Percentiles rank a stretch among this genome's conserved stretches.
Evolutionary conservation across 2,797 vertebrate genomes (phyloP).

Genomic region (Moxostoma hubbsi): DNA sequence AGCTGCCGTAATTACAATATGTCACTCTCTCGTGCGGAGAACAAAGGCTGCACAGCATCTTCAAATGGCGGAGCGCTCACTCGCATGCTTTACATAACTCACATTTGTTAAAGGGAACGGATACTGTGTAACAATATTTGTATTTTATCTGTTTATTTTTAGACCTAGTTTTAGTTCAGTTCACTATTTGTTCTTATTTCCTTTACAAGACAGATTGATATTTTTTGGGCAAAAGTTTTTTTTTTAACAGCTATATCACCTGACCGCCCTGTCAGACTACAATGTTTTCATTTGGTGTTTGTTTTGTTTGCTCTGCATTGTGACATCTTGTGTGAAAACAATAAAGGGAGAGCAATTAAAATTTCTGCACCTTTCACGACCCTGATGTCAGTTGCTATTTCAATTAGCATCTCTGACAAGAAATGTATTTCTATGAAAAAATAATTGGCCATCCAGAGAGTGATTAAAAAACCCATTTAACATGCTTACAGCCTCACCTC

Average conservation of each 20-base stretch:
- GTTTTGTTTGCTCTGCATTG: conserved; percentile 40
- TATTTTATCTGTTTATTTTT: conserved; percentile 27
- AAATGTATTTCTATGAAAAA: conserved; percentile 61
- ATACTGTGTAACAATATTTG: conserved; percentile 4
- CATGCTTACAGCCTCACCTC: conserved; percentile 51
- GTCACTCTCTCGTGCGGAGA: conserved; percentile 1
- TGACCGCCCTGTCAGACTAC: not conserved
- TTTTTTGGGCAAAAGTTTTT: conserved; percentile 5
- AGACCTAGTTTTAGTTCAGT: not conserved
- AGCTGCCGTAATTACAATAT: conserved; percentile 32
- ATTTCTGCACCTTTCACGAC: conserved; percentile 53
- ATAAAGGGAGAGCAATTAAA: conserved; percentile 51
- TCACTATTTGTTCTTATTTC: conserved; percentile 39
- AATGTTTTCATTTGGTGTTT: conserved; percentile 8
- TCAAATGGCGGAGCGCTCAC: conserved; percentile 28
- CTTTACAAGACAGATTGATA: conserved; percentile 11
- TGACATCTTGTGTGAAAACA: conserved; percentile 53
- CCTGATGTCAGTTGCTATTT: conserved; percentile 50
- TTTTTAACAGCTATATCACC: conserved; percentile 12
- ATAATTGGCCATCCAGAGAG: conserved; percentile 60
- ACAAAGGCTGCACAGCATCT: conserved; percentile 17
- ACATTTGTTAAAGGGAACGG: not conserved
- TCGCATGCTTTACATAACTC: conserved; percentile 29
- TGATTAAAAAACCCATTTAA: conserved; percentile 59
- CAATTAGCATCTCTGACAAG: conserved; percentile 57